Evolutionary conservation across 2,797 vertebrate genomes (phyloP).

Genomic region (Hipposideros larvatus): DNA sequence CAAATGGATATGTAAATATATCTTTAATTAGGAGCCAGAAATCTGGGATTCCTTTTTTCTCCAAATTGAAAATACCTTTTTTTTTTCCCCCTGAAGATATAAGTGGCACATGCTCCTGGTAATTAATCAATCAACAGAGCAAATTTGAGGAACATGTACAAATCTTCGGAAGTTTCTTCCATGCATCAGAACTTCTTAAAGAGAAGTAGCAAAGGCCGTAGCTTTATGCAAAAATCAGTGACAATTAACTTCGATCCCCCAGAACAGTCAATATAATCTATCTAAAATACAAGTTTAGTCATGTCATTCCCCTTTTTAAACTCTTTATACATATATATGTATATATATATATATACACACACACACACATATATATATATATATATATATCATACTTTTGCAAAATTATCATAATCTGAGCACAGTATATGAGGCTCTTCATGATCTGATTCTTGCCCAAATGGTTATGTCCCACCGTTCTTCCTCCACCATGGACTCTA

Average conservation of each 20-base stretch:
- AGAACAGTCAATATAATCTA: background rate
- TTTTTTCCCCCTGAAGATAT: background rate
- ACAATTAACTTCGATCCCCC: background rate
- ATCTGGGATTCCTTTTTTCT: background rate
- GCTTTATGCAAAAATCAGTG: background rate
- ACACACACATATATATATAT: too few relatives aligned
- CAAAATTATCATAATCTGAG: background rate
- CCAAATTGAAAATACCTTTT: background rate
- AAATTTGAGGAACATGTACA: background rate
- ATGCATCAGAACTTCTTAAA: conserved; percentile 13
- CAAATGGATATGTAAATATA: background rate
- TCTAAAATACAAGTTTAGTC: background rate
- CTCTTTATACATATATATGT: background rate
- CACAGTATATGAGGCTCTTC: background rate
- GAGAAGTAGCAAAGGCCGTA: background rate
- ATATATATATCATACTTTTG: background rate
- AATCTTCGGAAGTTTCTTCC: background rate
- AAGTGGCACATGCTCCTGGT: background rate
- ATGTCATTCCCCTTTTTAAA: background rate
- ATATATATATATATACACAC: too few relatives aligned
- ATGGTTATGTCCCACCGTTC: background rate
- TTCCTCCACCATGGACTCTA: background rate
- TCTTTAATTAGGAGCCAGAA: background rate
- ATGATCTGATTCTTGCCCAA: background rate
- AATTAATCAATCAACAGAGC: conserved; percentile 2